Evolutionary conservation across 2,797 vertebrate genomes (phyloP).

Genomic region (Sparus aurata): DNA sequence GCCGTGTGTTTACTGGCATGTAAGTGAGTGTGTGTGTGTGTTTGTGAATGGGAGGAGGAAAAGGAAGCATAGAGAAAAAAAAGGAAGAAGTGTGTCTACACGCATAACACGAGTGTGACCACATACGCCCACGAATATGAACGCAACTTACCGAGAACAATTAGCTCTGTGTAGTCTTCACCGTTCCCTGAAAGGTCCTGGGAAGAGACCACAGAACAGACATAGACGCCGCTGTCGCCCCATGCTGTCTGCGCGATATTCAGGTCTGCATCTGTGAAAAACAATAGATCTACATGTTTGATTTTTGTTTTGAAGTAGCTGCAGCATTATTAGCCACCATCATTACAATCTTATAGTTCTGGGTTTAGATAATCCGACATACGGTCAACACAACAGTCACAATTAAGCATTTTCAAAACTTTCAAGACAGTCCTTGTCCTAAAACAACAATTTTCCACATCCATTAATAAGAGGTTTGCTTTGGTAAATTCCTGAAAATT

Average conservation of each 20-base stretch:
- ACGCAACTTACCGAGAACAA: conserved; percentile 89
- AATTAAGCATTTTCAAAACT: too few species aligned
- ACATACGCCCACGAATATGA: neutral
- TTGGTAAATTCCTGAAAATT: neutral
- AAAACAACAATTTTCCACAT: too few species aligned
- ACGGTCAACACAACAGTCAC: too few species aligned
- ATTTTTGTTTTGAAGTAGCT: neutral
- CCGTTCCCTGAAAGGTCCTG: conserved; percentile 90
- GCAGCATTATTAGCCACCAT: neutral
- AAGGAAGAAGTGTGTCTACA: accelerated
- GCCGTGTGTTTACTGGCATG: too few species aligned
- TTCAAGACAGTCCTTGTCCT: too few species aligned
- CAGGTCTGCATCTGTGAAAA: conserved; percentile 88
- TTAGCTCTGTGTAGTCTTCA: conserved; percentile 90
- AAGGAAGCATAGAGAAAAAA: neutral
- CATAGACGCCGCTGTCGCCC: conserved; percentile 93
- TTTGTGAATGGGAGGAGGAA: neutral
- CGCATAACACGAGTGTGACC: neutral
- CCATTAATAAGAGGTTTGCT: neutral
- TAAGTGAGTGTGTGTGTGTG: neutral
- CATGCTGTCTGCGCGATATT: conserved; percentile 90
- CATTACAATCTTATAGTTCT: neutral
- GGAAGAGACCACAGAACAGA: conserved; percentile 86
- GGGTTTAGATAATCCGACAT: neutral
- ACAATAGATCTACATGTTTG: neutral